These are phyloP conservation scores for Sesia bembeciformis DNA, from an alignment of 2,888 invertebrate genomes.

Conservation along the genomic window DNA sequence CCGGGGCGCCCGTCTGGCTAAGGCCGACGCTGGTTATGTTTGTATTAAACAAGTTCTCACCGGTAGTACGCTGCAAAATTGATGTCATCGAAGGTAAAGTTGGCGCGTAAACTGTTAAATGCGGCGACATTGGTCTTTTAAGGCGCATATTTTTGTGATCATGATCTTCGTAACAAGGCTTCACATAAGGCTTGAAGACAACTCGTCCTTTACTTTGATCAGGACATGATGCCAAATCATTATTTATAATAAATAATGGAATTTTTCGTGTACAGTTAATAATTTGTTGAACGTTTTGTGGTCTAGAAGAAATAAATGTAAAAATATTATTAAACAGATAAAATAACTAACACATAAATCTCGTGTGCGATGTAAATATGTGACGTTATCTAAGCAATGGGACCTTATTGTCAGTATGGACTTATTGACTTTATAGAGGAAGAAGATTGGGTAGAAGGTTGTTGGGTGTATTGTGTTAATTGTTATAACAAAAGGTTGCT, in stretches of 20 bases:
- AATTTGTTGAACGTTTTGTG: neutral
- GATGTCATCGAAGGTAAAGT: slow-evolving; percentile 87
- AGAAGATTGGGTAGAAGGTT: too few species aligned
- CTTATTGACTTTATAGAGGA: too few species aligned
- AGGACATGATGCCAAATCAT: neutral
- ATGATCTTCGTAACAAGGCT: slow-evolving; percentile 51
- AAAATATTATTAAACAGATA: too few species aligned
- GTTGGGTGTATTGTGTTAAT: too few species aligned
- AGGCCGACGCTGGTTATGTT: too few species aligned
- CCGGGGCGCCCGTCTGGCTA: too few species aligned
- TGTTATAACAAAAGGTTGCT: too few species aligned
- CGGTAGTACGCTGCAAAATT: slow-evolving; percentile 86
- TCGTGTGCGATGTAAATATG: too few species aligned
- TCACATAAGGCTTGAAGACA: slow-evolving; percentile 28
- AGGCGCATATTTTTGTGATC: slow-evolving; percentile 83
- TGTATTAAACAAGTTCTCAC: slow-evolving; percentile 24
- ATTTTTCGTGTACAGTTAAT: neutral
- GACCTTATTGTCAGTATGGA: too few species aligned
- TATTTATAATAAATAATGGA: neutral
- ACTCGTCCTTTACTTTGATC: slow-evolving; percentile 8
- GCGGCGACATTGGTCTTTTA: slow-evolving; percentile 88
- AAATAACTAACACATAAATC: too few species aligned
- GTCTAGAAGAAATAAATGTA: neutral
- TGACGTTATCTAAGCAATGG: too few species aligned
- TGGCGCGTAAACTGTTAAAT: slow-evolving; percentile 84